Evolutionary conservation across 2,797 vertebrate genomes (phyloP), one percentile per base, ranked within the genome.

Genomic region (Intellagama lesueurii): DNA sequence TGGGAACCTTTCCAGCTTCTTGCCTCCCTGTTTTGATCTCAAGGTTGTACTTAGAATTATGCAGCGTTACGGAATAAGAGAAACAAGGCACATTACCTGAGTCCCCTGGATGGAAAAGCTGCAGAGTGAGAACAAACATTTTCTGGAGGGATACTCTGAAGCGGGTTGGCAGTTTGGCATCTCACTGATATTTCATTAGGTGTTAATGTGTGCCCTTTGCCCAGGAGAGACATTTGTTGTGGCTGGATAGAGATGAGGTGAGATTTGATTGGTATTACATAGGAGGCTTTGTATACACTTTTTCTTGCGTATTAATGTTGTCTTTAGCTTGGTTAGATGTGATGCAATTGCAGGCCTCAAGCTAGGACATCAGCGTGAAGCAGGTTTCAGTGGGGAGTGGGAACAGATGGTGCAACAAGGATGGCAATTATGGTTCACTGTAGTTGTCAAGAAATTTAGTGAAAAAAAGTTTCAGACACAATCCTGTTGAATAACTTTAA

Each of bases 1-100:
- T 94, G 94, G 95, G 94, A 95, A 92, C 60, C 47, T 69, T 90
- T 95, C 90, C 90, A 95, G 90, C 90, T 93, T 93, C 81, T 87
- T 90, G 44, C 35, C 77, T 66, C 0, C 85, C 32, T 91, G 6
- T 92, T 96, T 93, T 92, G 91, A 92, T 95, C 85, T 95, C 92
- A 93, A 86, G 30, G 91, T 96, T 95, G 79, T 92, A 91, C 30
- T 91, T 93, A 95, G 86, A 94, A 94, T 93, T 94, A 91, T 86
- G 68, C 72, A 3, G 0, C 72, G 7, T 92, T 94, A 91, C 47
- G 72, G 56, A 91, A 92, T 88, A 86, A n/a, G 60, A 82, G 60
- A 76, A 72, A 87, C 72, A 69, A 91, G 86, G 83, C 22, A 28
- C 26, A 89, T 88, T 68, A 75, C 0, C 56, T n/a, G 1, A 0